Evolutionary conservation across 2,797 vertebrate species (phyloP), one percentile per base, ranked within the genome.

Genomic region (Rhabdophis nuchalis): DNA sequence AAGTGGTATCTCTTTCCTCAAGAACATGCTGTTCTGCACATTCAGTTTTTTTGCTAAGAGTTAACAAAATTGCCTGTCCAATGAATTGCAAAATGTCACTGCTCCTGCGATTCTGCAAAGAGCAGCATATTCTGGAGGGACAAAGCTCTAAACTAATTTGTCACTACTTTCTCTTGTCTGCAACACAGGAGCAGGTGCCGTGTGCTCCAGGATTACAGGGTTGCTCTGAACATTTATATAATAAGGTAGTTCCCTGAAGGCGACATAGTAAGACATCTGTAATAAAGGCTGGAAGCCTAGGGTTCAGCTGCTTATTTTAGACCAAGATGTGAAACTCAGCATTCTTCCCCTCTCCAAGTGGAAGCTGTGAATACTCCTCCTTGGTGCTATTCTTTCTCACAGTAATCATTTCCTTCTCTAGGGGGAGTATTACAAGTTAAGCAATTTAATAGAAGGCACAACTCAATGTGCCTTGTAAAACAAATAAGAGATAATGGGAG

Each of bases 151-250:
- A 90, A 92, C 72, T 89, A 77, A 86, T 91, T 93, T 94, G 41
- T 93, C 20, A 91, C 85, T 61, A 90, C 72, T 16, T 94, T 36
- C 89, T 29, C n/a, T 92, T 91, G 90, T 68, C 54, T 90, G 90
- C 90, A 57, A 41, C 85, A 57, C 53, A 86, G 90, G 93, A 89
- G 23, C 36, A 92, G 68, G 0, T 0, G 18, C 89, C 60, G 8
- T 54, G 77, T 93, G 92, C 89, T 94, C n/a, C 50, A 52, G 50
- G 86, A 89, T 41, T 12, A 89, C 68, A 93, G 29, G n/a, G 52
- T 25, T 57, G 41, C 3, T 52, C 3, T n/a, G 68, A 77, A n/a
- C 7, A 20, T 36, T 29, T 16, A 57, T n/a, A 90, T 56, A 90
- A 68, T 89, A 90, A 86, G 86, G 56, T 29, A 72, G 58, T 90